Evolutionary conservation across 2,888 invertebrate species (phyloP), one percentile per base, ranked within the genome.

Genomic region (Proisotoma minuta): DNA sequence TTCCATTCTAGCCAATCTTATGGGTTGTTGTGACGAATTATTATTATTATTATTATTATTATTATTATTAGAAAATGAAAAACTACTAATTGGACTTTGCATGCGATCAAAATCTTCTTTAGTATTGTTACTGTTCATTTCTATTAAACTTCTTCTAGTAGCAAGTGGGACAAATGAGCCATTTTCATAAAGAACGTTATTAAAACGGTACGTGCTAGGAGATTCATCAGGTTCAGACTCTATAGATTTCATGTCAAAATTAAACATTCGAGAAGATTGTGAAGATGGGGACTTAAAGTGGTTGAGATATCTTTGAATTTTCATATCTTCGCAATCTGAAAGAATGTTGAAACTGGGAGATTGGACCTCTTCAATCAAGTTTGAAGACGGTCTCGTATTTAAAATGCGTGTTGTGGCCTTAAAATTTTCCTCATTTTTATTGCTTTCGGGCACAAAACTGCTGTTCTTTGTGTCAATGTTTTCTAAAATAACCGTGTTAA

Each of bases 111-210:
- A 23, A n/a, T 54, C 52, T 20, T 57, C 20, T 22, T 68, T 63
- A 27, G 60, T 34, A 43, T 69, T 69, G 3, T 63, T 50, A 60
- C 72, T 73, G 52, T 73, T 72, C 72, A 73, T 72, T 40, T 73
- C 73, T 56, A 73, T 73, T 20, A 73, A 49, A 49, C 71, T 71
- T 39, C 66, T 47, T 28, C 73, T 49, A n/a, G 73, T 73, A 4
- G 73, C 73, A 10, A 71, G 51, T 18, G 73, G 73, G 24, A 73
- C 72, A 60, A 73, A 73, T 3, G 71, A 70, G 0, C 73, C 72
- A 59, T 72, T 68, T 47, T 73, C 73, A 27, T 73, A 71, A 4
- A 72, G 65, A 57, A 69, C 68, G 22, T 68, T 69, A 28, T 71
- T 69, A 58, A 69, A 70, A 12, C 69, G 68, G 58, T 66, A 69